A percentile compares a stretch with the other conserved stretches of the same genome.
Evolutionary conservation across 2,113 vertebrate genomes (phyloP).

Genomic region (Himantopus leucocephalus): DNA sequence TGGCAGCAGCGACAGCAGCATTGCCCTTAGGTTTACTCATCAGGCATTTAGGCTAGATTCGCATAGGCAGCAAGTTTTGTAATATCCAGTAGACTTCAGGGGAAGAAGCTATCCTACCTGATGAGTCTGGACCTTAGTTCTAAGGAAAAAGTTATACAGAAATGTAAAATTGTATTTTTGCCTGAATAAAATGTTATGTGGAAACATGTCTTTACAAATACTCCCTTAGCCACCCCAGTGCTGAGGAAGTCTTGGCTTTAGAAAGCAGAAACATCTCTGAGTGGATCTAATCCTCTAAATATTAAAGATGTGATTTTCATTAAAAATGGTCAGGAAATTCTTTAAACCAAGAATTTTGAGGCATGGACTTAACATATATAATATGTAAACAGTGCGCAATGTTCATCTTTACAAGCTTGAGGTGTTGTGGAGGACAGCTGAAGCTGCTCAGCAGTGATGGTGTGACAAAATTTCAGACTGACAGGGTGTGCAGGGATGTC

Average conservation of each 20-base stretch:
- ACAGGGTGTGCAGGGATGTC: fast-evolving
- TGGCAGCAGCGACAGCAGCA: not conserved
- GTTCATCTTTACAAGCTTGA: not conserved
- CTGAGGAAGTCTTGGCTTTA: not conserved
- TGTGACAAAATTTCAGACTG: not conserved
- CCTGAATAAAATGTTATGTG: not conserved
- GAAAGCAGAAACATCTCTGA: not conserved
- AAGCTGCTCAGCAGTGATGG: not conserved
- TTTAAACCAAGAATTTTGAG: not conserved
- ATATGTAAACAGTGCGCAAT: not conserved
- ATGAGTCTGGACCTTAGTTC: not conserved
- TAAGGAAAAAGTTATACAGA: not conserved
- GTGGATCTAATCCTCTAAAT: not conserved
- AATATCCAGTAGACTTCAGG: not conserved
- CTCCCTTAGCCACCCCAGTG: fast-evolving
- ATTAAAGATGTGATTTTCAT: not conserved
- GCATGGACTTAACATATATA: not conserved
- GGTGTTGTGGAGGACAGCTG: not conserved
- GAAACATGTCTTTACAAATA: not conserved
- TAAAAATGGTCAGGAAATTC: not conserved
- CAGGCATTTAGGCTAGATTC: fast-evolving
- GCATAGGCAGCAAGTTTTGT: fast-evolving
- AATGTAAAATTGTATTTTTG: not conserved
- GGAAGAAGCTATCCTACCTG: not conserved
- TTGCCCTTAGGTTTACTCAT: fast-evolving